Evolutionary conservation across 2,113 vertebrate species (phyloP), one percentile per base, ranked within the genome.

Genomic region (Agapornis roseicollis): DNA sequence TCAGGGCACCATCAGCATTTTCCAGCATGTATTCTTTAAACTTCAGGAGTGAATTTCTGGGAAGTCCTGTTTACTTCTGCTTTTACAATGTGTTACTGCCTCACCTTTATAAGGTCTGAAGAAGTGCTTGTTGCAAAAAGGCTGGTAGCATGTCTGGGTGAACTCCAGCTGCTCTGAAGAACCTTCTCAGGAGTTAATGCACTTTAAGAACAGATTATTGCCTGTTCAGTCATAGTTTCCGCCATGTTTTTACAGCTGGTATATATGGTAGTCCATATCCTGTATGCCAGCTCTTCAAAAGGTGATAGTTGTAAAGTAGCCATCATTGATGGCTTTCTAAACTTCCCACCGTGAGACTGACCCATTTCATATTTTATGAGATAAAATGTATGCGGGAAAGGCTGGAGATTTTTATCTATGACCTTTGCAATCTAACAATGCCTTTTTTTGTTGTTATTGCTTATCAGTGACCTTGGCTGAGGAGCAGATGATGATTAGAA

Each of bases 381-480:
- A 84, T 76, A 84, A 85, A 42, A 39, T 11, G 4, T 11, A 7
- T 27, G 11, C 9, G 29, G 47, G 35, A 60, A 78, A 71, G 15
- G 46, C 63, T 84, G 50, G 61, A 66, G 17, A 33, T 71, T 90
- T 92, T 88, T 68, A 42, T 73, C 52, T 88, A 22, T 86, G 29
- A 68, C 8, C 18, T 94, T 68, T 84, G 47, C 52, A 92, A 9
- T 86, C 65, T 94, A 93, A 95, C 68, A 68, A 12, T 89, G 44
- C 44, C 10, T 73, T 94, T 86, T 90, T 79, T 96, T 61, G 35
- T 94, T 96, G 56, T 95, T 94, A 46, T 93, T 95, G 61, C 58
- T 70, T 92, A 56, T 92, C 63, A 91, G 89, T 79, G 78, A 82
- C 70, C 56, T 91, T 94, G 70, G 35, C 80, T 87, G 77, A 74